phyloP scores from a whole-genome alignment of 2,797 vertebrate species.

The Falco berigora region DNA sequence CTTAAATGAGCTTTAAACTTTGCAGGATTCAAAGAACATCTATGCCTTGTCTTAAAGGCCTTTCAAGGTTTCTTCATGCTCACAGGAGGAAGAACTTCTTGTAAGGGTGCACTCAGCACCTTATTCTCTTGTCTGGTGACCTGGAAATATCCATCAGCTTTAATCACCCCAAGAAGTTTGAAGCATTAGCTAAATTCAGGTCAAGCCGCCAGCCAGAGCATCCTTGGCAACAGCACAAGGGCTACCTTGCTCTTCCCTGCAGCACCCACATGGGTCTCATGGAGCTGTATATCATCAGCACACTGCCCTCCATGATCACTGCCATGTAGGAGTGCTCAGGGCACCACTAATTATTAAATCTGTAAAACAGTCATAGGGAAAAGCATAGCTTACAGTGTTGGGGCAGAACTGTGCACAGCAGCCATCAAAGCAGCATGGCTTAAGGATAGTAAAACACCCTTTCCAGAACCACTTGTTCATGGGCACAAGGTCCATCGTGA shows the following conservation, averaged over 20 bases:
- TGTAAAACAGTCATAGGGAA: neutral
- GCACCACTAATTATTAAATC: neutral
- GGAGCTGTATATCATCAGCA: neutral
- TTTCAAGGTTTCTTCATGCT: neutral
- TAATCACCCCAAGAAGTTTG: neutral
- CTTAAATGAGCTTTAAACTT: neutral
- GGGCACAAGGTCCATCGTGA: neutral
- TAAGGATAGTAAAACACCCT: neutral
- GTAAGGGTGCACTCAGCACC: neutral
- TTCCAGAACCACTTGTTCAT: neutral
- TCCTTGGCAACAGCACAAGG: neutral
- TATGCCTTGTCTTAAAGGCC: neutral
- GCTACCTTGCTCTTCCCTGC: neutral
- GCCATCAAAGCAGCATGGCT: neutral
- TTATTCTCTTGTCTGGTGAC: neutral
- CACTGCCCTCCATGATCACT: neutral
- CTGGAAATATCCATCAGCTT: neutral
- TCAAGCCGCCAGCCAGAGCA: neutral
- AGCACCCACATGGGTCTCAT: neutral
- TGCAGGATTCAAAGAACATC: neutral
- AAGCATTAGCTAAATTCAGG: neutral
- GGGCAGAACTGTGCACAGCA: neutral
- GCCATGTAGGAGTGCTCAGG: neutral
- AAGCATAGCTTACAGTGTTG: neutral
- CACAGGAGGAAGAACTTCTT: neutral